These are phyloP conservation scores for Aplysia californica DNA, from an alignment of 1,140 invertebrate genomes.

Conservation along the genomic window DNA sequence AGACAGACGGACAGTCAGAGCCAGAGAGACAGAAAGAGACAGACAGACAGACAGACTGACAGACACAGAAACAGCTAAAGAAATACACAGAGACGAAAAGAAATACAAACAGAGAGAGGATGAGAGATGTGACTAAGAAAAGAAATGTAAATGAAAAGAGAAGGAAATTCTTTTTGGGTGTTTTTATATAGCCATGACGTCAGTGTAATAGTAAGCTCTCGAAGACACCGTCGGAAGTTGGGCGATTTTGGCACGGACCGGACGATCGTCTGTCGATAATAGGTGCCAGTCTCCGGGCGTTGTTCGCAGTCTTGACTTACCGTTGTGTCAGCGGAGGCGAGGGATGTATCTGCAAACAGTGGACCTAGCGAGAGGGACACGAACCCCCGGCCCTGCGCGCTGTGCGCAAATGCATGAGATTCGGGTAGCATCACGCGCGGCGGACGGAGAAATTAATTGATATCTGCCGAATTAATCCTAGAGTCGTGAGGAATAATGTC, in stretches of 20 bases:
- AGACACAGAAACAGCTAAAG: too few species aligned
- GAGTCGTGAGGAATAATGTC: conserved; percentile 6
- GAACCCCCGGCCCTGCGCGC: background rate
- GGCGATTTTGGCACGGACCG: too few species aligned
- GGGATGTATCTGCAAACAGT: conserved; percentile 1
- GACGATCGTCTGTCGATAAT: too few species aligned
- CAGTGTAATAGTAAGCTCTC: too few species aligned
- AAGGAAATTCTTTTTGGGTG: too few species aligned
- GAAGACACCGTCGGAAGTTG: too few species aligned
- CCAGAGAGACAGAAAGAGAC: conserved; percentile 4
- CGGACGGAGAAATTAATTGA: conserved; percentile 4
- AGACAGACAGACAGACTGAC: conserved; percentile 6
- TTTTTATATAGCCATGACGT: too few species aligned
- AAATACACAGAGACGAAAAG: too few species aligned
- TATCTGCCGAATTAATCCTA: conserved; percentile 15
- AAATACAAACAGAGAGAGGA: too few species aligned
- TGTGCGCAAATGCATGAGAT: conserved; percentile 22
- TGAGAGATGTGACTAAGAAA: too few species aligned
- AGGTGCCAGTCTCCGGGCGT: background rate
- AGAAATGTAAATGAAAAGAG: too few species aligned
- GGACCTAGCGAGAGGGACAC: background rate
- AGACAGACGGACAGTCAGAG: background rate
- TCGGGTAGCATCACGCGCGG: conserved; percentile 4
- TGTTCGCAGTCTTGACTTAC: conserved; percentile 1
- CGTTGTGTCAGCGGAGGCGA: conserved; percentile 1